Evolutionary conservation across 53 echinoderm and acorn worm genomes (phyloP), one percentile per base, ranked within the genome.

Genomic region (Temnopleurus reevesii): DNA sequence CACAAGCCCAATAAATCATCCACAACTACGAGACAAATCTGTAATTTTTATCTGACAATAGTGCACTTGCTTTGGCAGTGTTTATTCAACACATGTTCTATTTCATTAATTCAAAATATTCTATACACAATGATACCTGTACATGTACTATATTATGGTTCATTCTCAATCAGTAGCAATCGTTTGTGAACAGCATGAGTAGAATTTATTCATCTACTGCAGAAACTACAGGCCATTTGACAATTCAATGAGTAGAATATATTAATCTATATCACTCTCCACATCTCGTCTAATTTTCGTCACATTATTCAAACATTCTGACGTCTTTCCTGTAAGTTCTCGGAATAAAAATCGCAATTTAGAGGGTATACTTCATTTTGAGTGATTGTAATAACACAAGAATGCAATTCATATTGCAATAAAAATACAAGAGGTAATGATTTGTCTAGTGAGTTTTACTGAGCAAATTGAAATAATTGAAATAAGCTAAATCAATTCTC

Each of bases 11-110:
- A 71, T 38, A 21, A 71, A 71, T n/a, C 1, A 71, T 8, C 41
- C 71, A 71, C 41, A 71, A 38, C 6, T 31, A 34, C 63, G 34
- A 17, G 63, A 30, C 34, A 23, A 36, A 43, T 71, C n/a, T 41
- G 8, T 17, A 4, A 5, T 49, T 71, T n/a, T 71, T 38, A 7
- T 71, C 36, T 83, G 56, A 49, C 83, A 29, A 83, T 60, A 85
- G 85, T 85, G 85, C 85, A 85, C 46, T 85, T 85, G 41, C 21
- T 57, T 85, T 85, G 85, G 85, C 85, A 85, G 85, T 85, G 85
- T 85, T 59, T 85, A 85, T 85, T 85, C 59, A 71, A 85, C 85
- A 85, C 41, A 45, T 26, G 33, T 85, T 85, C 85, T 85, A 85
- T 85, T 85, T 85, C 85, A 61, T 46, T 60, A 55, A 35, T 85